Evolutionary conservation across 2,113 vertebrate genomes (phyloP).

Genomic region (Cryptoleucopteryx plumbea): DNA sequence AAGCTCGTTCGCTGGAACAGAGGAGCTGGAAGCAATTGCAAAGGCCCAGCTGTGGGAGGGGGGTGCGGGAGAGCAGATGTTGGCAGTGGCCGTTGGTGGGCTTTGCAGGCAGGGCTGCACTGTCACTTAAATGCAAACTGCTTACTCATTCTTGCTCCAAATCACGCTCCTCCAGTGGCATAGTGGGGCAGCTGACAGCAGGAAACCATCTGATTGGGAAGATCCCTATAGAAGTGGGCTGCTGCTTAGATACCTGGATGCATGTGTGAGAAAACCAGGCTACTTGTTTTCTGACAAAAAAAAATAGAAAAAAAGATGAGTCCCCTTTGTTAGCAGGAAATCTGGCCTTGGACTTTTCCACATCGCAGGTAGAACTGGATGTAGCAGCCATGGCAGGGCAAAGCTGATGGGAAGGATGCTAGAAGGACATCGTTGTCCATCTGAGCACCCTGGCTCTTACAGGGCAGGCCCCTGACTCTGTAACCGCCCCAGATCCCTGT

Average conservation of each 20-base stretch:
- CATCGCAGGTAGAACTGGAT: not conserved
- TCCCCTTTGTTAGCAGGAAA: not conserved
- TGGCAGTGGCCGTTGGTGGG: not conserved
- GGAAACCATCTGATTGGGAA: not conserved
- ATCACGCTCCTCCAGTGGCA: not conserved
- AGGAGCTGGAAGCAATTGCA: not conserved
- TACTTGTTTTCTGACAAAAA: not conserved
- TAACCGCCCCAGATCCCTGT: not conserved
- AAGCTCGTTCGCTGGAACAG: fast-evolving
- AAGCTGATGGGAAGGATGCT: not conserved
- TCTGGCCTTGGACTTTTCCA: not conserved
- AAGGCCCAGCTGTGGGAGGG: not conserved
- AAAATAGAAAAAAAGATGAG: not conserved
- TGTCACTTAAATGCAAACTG: not conserved
- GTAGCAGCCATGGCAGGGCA: not conserved
- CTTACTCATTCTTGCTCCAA: constrained; percentile 41
- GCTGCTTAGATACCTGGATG: not conserved
- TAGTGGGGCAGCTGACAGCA: fast-evolving
- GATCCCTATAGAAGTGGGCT: not conserved
- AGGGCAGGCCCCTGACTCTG: not conserved
- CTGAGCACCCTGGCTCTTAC: not conserved
- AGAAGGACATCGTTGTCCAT: fast-evolving
- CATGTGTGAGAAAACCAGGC: not conserved
- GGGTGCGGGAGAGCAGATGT: not conserved
- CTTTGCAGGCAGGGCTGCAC: not conserved